A percentile compares a stretch with the other conserved stretches of the same genome.
Evolutionary conservation across 1,140 invertebrate genomes (phyloP).

Genomic region (Penaeus chinensis): DNA sequence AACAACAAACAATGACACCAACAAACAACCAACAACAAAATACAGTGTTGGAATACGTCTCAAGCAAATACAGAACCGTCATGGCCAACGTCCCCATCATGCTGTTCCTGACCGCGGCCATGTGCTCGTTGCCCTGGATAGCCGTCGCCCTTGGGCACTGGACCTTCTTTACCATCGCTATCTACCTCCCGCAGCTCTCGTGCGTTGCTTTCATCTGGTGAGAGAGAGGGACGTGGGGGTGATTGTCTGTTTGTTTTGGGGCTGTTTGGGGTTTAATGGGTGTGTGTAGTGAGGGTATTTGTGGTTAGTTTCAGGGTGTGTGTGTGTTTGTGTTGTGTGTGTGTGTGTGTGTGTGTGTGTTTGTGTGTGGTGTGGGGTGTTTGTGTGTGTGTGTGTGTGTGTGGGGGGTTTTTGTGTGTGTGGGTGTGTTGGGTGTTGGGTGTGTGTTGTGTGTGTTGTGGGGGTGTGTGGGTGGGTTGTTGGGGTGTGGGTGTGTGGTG

Average conservation of each 20-base stretch:
- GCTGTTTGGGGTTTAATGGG: background rate
- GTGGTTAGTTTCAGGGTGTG: too few species aligned
- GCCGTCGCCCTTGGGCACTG: slow-evolving; percentile 15
- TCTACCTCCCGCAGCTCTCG: background rate
- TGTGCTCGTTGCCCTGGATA: slow-evolving; percentile 37
- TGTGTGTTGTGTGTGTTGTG: too few species aligned
- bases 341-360: too few species aligned
- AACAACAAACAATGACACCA: too few species aligned
- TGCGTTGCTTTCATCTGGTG: slow-evolving; percentile 18
- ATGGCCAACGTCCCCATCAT: slow-evolving; percentile 41
- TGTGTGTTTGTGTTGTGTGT: too few species aligned
- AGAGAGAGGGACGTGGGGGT: background rate
- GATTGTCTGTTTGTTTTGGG: background rate
- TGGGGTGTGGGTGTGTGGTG: too few species aligned
- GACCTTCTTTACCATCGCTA: slow-evolving; percentile 21
- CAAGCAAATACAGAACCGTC: slow-evolving; percentile 27
- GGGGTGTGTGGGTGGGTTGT: too few species aligned
- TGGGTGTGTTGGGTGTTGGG: too few species aligned
- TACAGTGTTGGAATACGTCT: slow-evolving; percentile 39
- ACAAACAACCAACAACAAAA: background rate
- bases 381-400: too few species aligned
- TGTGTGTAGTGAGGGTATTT: background rate
- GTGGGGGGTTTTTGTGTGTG: too few species aligned
- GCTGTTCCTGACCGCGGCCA: slow-evolving; percentile 18
- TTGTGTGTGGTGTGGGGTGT: too few species aligned